Conservation (phyloP, 2,888 invertebrate species). For the Caenorhabditis sp. region DNA sequence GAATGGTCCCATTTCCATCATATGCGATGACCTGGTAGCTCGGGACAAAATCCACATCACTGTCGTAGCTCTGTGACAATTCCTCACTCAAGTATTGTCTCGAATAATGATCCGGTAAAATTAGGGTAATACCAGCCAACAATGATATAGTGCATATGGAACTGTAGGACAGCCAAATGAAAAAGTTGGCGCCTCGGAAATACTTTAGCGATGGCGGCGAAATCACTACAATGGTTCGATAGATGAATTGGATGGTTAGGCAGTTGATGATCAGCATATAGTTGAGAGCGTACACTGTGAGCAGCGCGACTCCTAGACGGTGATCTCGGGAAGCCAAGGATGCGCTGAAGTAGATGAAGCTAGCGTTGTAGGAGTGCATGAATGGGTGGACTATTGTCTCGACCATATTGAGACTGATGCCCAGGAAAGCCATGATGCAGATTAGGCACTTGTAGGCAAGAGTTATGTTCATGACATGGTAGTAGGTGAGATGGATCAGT, state of each 20-base stretch:
- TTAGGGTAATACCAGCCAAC: neutral
- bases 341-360: neutral
- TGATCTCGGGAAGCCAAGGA: too few relatives aligned
- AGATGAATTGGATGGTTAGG: neutral
- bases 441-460: neutral
- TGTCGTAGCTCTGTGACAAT: too few relatives aligned
- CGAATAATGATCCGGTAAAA: neutral
- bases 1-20: too few relatives aligned
- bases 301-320: neutral
- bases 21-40: too few relatives aligned
- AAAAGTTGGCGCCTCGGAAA: neutral
- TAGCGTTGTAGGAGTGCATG: neutral
- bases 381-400: neutral
- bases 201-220: neutral
- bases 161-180: neutral
- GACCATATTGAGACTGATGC: neutral
- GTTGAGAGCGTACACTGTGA: neutral
- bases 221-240: neutral
- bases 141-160: too few relatives aligned
- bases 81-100: neutral
- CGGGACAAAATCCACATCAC: too few relatives aligned
- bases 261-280: neutral
- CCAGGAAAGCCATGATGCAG: neutral
- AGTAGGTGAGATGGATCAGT: neutral
- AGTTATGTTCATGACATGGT: neutral